Base-by-base conservation (phyloP, 2,888 invertebrate genomes). In the Ennomos erosarius region DNA sequence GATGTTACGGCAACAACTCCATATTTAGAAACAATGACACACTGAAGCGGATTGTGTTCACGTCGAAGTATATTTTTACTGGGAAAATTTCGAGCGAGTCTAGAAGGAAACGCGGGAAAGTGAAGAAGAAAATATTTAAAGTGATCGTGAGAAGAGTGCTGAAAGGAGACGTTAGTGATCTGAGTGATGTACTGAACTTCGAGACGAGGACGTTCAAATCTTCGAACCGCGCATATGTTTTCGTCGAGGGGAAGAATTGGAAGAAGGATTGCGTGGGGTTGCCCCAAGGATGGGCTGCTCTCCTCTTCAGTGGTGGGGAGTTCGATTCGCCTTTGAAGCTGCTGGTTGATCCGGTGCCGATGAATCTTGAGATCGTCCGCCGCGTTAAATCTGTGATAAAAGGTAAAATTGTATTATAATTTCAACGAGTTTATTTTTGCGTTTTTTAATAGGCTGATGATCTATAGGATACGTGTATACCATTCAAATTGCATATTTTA, bases 51-150 rank as follows among this genome's bases (percentile, higher is more conserved):
- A 79, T 89, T 70, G 88, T 90, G 71, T 73, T 78, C 59, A 76
- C 82, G 55, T 90, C 93, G 33, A 87, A 88, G 74, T 91, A 86
- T 71, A 90, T 93, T 81, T 92, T 93, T 71, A 92, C 92, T 26
- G 93, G 92, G 51, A 93, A 93, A 88, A 90, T 93, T 73, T 87
- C 89, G 45, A 83, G 82, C 70, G 84, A 86, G 59, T 79, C 80
- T 64, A 84, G 81, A 55, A 85, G 78, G 16, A 54, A 46, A 63
- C 79, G 82, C 55, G 83, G 83, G 59, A 84, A 82, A 74, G 76
- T 71, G 57, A 85, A 78, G 69, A 79, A 74, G 59, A 85, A 81
- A 73, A 78, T 92, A 69, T 90, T 84, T 58, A 93, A 90, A 85
- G 89, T 92, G 79, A 88, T 88, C 67, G 82, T 92, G 62, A 82